A percentile compares a stretch with the other conserved stretches of the same genome.
phyloP scores from a whole-genome alignment of 2,797 vertebrate genomes.

The Mus minutoides region DNA sequence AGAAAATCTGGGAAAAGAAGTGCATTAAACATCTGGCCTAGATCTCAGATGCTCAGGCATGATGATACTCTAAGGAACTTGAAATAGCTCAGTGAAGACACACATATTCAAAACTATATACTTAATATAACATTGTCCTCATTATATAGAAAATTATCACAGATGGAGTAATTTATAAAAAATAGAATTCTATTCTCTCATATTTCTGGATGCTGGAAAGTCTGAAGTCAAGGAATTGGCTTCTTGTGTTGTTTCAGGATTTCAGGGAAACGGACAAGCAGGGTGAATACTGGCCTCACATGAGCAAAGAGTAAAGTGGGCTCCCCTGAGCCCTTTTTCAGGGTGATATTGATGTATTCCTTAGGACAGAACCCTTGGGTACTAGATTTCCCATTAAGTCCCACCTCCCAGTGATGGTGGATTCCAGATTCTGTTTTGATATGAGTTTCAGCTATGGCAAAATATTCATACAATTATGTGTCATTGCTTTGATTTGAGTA shows the following conservation, averaged over 20 bases:
- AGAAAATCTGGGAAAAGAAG: too few species aligned
- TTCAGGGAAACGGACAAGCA: not conserved
- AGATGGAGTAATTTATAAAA: not conserved
- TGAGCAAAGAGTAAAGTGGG: not conserved
- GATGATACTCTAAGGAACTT: not conserved
- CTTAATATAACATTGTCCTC: not conserved
- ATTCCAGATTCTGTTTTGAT: not conserved
- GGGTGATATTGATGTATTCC: not conserved
- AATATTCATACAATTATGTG: not conserved
- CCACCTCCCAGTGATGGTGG: not conserved
- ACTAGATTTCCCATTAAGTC: not conserved
- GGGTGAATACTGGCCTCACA: not conserved
- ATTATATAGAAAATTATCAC: not conserved
- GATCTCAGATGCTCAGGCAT: not conserved
- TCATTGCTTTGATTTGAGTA: not conserved
- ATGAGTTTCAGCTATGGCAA: not conserved
- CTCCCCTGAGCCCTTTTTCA: not conserved
- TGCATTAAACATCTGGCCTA: not conserved
- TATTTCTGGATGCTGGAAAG: not conserved
- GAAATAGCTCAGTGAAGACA: not conserved
- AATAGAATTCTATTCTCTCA: not conserved
- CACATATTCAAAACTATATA: not conserved
- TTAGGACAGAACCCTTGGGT: not conserved
- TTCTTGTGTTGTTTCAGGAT: not conserved
- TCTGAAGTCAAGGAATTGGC: not conserved